These are phyloP conservation scores for Acanthaster planci DNA, from an alignment of 35 echinoderm and acorn worm genomes.

Conservation along the genomic window DNA sequence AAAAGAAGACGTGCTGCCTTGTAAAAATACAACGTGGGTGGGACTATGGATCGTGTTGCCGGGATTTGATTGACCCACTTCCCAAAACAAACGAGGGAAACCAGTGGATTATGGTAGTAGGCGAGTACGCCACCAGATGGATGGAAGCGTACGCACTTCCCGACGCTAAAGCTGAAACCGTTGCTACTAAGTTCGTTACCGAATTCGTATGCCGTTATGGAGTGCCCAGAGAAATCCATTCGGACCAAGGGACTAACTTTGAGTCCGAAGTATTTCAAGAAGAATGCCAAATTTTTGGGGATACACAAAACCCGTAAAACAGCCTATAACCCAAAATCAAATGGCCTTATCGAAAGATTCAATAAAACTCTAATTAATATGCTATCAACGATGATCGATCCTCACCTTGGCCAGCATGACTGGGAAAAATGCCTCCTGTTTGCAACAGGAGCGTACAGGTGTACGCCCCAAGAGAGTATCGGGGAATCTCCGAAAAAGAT, in stretches of 20 bases:
- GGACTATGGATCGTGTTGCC: no score
- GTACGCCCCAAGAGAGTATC: constrained; percentile 55
- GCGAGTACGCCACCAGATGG: constrained; percentile 35
- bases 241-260: constrained; percentile 78
- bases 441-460: constrained; percentile 53
- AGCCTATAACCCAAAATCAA: constrained; percentile 46
- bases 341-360: constrained; percentile 70
- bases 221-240: constrained; percentile 45
- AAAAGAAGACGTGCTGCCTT: no score
- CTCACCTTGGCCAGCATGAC: constrained; percentile 48
- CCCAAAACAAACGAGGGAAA: no score
- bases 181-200: constrained; percentile 36
- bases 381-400: constrained; percentile 34
- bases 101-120: no score
- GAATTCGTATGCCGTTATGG: no score
- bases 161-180: constrained; percentile 14
- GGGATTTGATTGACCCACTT: no score
- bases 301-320: constrained; percentile 75
- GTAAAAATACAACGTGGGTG: no score
- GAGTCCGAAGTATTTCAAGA: constrained; percentile 54
- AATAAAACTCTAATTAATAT: constrained; percentile 63
- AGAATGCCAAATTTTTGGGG: constrained; percentile 66
- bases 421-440: constrained; percentile 57
- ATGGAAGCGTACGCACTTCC: constrained; percentile 28
- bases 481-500: constrained; percentile 56